phyloP scores from a whole-genome alignment of 1,140 invertebrate genomes.

The Heliconius hermathena region DNA sequence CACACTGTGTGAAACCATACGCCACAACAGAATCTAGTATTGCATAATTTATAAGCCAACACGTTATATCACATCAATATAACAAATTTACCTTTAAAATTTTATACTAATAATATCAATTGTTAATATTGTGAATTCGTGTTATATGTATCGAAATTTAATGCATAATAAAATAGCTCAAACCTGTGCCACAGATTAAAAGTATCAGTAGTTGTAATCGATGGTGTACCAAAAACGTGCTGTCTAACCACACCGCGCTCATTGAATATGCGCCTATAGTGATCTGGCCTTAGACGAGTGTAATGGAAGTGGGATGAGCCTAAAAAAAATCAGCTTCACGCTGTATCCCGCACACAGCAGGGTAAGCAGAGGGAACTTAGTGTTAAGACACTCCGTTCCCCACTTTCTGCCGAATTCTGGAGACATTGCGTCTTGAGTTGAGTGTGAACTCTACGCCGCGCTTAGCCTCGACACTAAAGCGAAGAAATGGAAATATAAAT shows the following conservation, averaged over 20 bases:
- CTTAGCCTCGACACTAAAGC: too few relatives aligned
- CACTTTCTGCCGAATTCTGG: too few relatives aligned
- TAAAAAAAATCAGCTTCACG: too few relatives aligned
- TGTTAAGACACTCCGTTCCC: too few relatives aligned
- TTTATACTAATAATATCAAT: background rate
- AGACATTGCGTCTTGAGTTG: too few relatives aligned
- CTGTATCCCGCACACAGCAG: too few relatives aligned
- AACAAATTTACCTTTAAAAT: background rate
- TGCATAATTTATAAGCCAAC: too few relatives aligned
- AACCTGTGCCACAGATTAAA: conserved; percentile 24
- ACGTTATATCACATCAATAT: background rate
- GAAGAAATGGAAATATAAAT: too few relatives aligned
- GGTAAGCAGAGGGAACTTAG: too few relatives aligned
- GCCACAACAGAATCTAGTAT: too few relatives aligned
- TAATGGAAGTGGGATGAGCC: background rate
- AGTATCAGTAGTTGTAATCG: conserved; percentile 18
- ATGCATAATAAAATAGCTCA: conserved; percentile 20
- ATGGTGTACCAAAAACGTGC: conserved; percentile 26
- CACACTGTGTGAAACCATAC: too few relatives aligned
- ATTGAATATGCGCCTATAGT: conserved; percentile 22
- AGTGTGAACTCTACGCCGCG: too few relatives aligned
- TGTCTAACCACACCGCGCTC: conserved; percentile 8
- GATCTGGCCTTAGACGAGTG: background rate
- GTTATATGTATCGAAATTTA: conserved; percentile 4
- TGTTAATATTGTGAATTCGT: background rate